Evolutionary conservation across 2,888 invertebrate genomes (phyloP).

Genomic region (Amiota minor): DNA sequence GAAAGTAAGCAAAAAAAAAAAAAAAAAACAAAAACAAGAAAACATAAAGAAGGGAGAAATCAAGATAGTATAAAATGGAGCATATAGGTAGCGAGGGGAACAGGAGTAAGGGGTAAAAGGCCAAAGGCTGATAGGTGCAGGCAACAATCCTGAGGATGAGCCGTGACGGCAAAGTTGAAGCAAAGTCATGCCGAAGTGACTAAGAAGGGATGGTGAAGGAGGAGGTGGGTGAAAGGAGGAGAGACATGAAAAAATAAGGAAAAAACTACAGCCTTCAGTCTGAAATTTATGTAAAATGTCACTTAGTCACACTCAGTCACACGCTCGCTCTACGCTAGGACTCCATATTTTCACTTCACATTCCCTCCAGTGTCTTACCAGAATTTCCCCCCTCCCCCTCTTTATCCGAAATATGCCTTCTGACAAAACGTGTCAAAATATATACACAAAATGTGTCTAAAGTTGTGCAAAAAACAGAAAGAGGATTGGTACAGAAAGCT

Average conservation of each 20-base stretch:
- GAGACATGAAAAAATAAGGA: slow-evolving; percentile 8
- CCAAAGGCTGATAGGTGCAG: neutral
- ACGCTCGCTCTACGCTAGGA: neutral
- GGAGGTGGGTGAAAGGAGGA: slow-evolving; percentile 12
- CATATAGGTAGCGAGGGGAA: neutral
- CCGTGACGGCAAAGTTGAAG: slow-evolving; percentile 38
- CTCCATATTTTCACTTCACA: neutral
- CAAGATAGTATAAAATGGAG: neutral
- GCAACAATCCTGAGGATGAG: too few relatives aligned
- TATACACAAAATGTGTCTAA: slow-evolving; percentile 47
- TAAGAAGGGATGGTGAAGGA: slow-evolving; percentile 6
- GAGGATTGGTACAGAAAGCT: slow-evolving; percentile 51
- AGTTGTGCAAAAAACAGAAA: slow-evolving; percentile 52
- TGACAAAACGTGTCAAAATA: slow-evolving; percentile 66
- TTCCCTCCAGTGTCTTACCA: too few relatives aligned
- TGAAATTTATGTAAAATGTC: slow-evolving; percentile 61
- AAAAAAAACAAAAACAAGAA: neutral
- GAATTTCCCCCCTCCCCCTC: too few relatives aligned
- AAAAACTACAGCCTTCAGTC: slow-evolving; percentile 43
- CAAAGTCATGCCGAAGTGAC: slow-evolving; percentile 44
- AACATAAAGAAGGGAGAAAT: neutral
- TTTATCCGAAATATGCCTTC: neutral
- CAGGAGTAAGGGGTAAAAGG: too few relatives aligned
- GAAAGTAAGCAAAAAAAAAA: neutral
- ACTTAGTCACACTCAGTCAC: slow-evolving; percentile 25